phyloP scores from a whole-genome alignment of 2,113 vertebrate species.

The Ranitomeya variabilis region DNA sequence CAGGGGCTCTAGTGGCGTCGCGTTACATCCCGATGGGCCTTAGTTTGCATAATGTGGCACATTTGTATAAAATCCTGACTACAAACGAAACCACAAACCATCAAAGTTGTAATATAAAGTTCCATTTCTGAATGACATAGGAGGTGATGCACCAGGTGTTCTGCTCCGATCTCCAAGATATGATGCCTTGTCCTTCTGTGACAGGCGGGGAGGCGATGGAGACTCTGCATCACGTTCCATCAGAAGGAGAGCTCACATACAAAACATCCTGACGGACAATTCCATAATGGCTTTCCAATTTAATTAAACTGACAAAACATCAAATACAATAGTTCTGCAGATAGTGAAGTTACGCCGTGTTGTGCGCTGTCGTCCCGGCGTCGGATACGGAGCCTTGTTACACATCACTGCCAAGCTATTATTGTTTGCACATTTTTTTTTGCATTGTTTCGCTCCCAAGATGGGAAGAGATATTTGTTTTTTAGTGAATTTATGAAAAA shows the following conservation, averaged over 20 bases:
- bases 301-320: constrained; percentile 58
- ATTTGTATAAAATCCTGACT: not conserved
- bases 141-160: not conserved
- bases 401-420: constrained; percentile 54
- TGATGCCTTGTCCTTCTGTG: constrained; percentile 1
- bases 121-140: not conserved
- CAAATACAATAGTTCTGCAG: constrained; percentile 11
- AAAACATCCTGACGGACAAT: constrained; percentile 53
- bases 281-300: constrained; percentile 55
- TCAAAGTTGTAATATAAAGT: not conserved
- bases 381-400: constrained; percentile 42
- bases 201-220: constrained; percentile 6
- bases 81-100: not conserved
- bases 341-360: constrained; percentile 7
- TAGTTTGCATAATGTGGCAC: not conserved
- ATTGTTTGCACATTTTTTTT: constrained; percentile 51
- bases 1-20: not conserved
- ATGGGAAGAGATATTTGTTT: constrained; percentile 49
- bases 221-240: constrained; percentile 26
- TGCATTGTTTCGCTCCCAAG: constrained; percentile 45
- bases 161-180: not conserved
- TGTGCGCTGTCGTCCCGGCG: not conserved
- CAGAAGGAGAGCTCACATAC: constrained; percentile 11
- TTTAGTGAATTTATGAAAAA: constrained; percentile 50
- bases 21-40: not conserved